Percentiles rank a stretch among this genome's conserved stretches.
Conservation (phyloP, 2,797 vertebrate species). For the Galagoides demidoff region DNA sequence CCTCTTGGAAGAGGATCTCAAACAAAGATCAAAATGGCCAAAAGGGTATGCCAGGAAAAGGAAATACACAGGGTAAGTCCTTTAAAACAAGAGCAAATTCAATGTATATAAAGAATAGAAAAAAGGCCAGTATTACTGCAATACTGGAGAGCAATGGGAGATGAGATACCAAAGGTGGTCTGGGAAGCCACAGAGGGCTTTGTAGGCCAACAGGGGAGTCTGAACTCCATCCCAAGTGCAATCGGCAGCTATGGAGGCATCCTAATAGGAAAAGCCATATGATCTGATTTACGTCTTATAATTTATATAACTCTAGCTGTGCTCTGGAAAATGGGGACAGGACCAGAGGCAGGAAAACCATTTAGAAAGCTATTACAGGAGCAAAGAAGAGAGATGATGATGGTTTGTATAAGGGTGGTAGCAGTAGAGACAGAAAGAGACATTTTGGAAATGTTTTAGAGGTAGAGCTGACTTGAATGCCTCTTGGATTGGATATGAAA, state of each 20-base stretch:
- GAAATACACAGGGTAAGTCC: background rate
- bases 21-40: background rate
- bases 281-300: background rate
- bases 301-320: background rate
- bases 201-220: background rate
- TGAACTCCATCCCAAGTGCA: background rate
- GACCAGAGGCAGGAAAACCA: background rate
- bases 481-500: background rate
- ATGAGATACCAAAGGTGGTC: background rate
- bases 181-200: background rate
- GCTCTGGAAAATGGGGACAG: background rate
- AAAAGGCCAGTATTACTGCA: background rate
- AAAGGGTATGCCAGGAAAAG: constrained; percentile 44
- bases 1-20: constrained; percentile 6
- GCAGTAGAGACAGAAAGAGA: background rate
- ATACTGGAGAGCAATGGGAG: background rate
- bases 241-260: background rate
- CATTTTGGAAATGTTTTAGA: constrained; percentile 26
- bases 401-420: background rate
- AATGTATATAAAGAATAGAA: background rate
- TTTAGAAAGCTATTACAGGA: background rate
- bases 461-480: background rate
- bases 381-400: background rate
- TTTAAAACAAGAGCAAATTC: constrained; percentile 39
- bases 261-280: background rate